Conservation (phyloP, 2,797 vertebrate species). For the Anguilla pacifica region DNA sequence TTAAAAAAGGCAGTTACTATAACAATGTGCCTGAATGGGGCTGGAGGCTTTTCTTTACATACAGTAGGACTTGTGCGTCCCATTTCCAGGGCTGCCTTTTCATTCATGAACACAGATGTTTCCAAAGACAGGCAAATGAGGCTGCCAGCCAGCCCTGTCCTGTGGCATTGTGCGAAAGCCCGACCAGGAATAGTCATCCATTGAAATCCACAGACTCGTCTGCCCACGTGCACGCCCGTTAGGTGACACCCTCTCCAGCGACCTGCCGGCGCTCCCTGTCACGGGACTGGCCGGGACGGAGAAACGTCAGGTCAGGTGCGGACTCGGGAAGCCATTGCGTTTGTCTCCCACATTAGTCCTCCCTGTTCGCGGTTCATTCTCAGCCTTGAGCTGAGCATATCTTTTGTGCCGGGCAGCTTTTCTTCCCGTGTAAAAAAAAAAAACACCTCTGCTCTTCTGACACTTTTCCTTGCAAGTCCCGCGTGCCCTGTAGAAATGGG, state of each 20-base stretch:
- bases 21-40: neutral
- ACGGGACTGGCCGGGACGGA: neutral
- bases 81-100: neutral
- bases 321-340: neutral
- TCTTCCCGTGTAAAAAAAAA: neutral
- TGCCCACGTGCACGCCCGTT: neutral
- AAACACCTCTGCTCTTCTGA: neutral
- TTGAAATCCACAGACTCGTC: neutral
- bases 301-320: neutral
- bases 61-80: neutral
- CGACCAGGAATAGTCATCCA: neutral
- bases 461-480: conserved; percentile 4
- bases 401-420: neutral
- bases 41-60: neutral
- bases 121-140: neutral
- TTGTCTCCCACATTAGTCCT: neutral
- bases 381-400: neutral
- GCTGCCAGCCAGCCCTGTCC: neutral
- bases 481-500: neutral
- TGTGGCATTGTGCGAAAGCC: neutral
- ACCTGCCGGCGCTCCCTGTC: neutral
- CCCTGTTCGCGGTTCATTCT: neutral
- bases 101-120: neutral
- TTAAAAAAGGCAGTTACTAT: neutral
- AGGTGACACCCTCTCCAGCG: neutral